A percentile compares a stretch with the other conserved stretches of the same genome.
These are phyloP conservation scores for Nephrotoma guestfalica DNA, from an alignment of 2,888 invertebrate genomes.

Conservation along the genomic window DNA sequence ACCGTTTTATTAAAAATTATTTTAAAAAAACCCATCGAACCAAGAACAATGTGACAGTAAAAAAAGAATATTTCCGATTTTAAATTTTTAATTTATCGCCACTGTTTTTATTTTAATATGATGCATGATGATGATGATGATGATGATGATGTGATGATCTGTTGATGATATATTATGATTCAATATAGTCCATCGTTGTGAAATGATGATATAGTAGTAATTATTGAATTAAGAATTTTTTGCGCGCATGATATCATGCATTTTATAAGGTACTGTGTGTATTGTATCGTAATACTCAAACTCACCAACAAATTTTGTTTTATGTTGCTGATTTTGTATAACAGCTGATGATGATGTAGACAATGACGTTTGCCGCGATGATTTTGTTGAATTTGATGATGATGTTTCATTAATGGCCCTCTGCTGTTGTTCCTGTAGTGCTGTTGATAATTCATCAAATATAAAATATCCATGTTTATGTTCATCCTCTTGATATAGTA, in stretches of 20 bases:
- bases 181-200: neutral
- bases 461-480: conserved; percentile 12
- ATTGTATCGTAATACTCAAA: conserved; percentile 12
- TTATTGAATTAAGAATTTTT: neutral
- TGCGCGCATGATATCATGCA: neutral
- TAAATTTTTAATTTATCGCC: too few relatives aligned
- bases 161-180: neutral
- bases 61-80: neutral
- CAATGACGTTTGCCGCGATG: neutral
- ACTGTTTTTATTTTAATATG: neutral
- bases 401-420: conserved; percentile 12
- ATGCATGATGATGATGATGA: neutral
- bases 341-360: conserved; percentile 7
- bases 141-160: conserved; percentile 2
- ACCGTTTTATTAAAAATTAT: neutral
- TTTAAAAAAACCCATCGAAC: neutral
- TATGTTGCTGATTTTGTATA: conserved; percentile 7
- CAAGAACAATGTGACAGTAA: neutral
- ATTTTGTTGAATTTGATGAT: conserved; percentile 15
- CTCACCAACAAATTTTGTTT: conserved; percentile 32
- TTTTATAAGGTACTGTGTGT: conserved; percentile 5
- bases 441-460: conserved; percentile 15
- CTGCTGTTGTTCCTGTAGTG: conserved; percentile 13
- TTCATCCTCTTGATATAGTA: conserved; percentile 3
- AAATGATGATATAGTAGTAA: neutral